Evolutionary conservation across 2,797 vertebrate species (phyloP).

Genomic region (Premnoplex brunnescens): DNA sequence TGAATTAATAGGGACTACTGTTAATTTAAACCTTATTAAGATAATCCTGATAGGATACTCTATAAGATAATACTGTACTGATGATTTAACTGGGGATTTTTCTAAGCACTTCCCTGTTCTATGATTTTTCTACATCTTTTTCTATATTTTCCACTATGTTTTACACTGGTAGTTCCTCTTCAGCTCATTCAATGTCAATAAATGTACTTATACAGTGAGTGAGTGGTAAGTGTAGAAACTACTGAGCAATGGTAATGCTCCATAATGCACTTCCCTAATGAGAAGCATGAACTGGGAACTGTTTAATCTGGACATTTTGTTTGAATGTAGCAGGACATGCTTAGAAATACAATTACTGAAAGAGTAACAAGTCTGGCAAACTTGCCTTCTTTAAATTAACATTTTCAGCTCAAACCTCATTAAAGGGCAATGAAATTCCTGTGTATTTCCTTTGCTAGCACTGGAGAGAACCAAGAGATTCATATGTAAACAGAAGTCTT

Average conservation of each 20-base stretch:
- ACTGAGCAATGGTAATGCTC: background rate
- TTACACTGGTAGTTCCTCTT: background rate
- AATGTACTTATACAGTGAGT: background rate
- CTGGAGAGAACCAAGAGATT: slow-evolving; percentile 49
- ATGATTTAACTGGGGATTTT: background rate
- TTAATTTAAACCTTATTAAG: background rate
- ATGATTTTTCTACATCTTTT: background rate
- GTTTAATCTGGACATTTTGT: background rate
- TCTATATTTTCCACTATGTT: background rate
- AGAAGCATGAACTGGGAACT: background rate
- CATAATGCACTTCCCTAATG: background rate
- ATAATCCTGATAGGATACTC: background rate
- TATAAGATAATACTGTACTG: background rate
- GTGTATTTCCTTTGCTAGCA: slow-evolving; percentile 24
- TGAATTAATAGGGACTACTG: background rate
- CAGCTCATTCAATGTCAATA: background rate
- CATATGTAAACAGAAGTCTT: slow-evolving; percentile 36
- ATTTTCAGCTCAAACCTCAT: slow-evolving; percentile 8
- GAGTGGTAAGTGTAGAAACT: background rate
- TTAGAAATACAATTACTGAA: slow-evolving; percentile 49
- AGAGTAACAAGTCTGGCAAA: slow-evolving; percentile 2
- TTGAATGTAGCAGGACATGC: background rate
- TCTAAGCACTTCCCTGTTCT: background rate
- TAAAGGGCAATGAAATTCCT: slow-evolving; percentile 44
- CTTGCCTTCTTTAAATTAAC: slow-evolving; percentile 27